Conservation (phyloP, 1,140 invertebrate genomes). For the Drosophila eugracilis region DNA sequence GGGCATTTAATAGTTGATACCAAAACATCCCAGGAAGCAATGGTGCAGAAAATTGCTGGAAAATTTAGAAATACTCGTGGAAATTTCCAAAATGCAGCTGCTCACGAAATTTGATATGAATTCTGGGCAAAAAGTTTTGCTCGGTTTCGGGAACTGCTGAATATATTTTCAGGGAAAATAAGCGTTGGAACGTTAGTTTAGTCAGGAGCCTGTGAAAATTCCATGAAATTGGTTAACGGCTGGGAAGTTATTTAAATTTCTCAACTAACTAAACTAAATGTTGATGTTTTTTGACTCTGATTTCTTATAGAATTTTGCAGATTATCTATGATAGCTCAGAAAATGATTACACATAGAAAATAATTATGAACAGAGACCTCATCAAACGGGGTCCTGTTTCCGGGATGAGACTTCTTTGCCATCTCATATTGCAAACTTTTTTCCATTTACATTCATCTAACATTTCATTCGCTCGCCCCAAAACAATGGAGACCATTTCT, state of each 20-base stretch:
- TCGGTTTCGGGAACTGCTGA: conserved; percentile 2
- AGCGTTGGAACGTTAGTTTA: neutral
- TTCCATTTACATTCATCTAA: conserved; percentile 38
- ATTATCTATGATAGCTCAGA: neutral
- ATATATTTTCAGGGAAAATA: conserved; percentile 5
- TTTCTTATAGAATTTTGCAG: too few species aligned
- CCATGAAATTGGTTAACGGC: neutral
- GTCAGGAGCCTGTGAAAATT: neutral
- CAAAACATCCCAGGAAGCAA: conserved; percentile 19
- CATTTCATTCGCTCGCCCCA: conserved; percentile 6
- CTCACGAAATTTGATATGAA: conserved; percentile 29
- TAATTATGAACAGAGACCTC: neutral
- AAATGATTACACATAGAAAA: neutral
- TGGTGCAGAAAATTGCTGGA: conserved; percentile 41
- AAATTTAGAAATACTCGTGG: conserved; percentile 39
- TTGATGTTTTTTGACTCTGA: too few species aligned
- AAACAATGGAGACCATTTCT: conserved; percentile 59
- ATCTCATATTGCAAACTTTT: conserved; percentile 3
- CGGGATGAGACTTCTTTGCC: neutral
- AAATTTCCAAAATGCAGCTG: conserved; percentile 11
- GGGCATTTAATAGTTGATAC: conserved; percentile 23
- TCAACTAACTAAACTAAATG: too few species aligned
- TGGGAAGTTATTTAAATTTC: too few species aligned
- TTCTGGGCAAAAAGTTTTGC: conserved; percentile 16
- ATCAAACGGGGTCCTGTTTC: neutral